These are phyloP conservation scores for Prunella strophiata DNA, from an alignment of 2,797 vertebrate genomes.

Conservation along the genomic window DNA sequence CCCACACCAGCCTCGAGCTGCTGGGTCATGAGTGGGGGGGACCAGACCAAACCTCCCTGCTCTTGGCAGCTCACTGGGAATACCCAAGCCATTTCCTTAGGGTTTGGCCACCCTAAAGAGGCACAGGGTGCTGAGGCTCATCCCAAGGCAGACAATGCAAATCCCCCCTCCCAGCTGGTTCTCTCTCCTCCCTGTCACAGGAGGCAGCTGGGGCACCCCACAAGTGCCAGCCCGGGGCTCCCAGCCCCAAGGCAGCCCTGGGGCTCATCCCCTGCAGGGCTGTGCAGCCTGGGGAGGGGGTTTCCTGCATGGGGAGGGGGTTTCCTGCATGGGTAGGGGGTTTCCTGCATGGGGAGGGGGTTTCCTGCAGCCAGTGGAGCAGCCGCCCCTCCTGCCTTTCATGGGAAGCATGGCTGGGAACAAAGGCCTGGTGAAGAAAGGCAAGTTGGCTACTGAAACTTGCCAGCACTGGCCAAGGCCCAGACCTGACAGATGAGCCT, in stretches of 20 bases:
- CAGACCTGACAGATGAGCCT: background rate
- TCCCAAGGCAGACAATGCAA: background rate
- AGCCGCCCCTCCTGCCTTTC: background rate
- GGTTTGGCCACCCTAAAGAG: background rate
- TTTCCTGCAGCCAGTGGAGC: background rate
- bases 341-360: background rate
- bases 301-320: too few species aligned
- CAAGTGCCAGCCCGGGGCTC: accelerated
- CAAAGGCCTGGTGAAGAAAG: constrained; percentile 4
- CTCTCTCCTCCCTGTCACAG: background rate
- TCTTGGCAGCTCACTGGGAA: background rate
- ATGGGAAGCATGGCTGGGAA: background rate
- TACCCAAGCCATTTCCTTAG: accelerated
- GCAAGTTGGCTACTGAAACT: background rate
- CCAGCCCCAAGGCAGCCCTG: background rate
- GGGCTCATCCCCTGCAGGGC: background rate
- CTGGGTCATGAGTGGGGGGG: background rate
- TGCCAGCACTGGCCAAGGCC: background rate
- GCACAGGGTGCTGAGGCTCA: background rate
- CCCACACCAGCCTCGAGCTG: background rate
- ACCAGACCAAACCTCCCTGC: background rate
- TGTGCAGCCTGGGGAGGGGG: background rate
- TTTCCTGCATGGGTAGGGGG: background rate
- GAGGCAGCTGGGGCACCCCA: background rate
- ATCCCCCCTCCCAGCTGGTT: background rate